Evolutionary conservation across 30 jellyfish, hydroid and myxozoan species (phyloP).

Genomic region (Sanderia malayensis): DNA sequence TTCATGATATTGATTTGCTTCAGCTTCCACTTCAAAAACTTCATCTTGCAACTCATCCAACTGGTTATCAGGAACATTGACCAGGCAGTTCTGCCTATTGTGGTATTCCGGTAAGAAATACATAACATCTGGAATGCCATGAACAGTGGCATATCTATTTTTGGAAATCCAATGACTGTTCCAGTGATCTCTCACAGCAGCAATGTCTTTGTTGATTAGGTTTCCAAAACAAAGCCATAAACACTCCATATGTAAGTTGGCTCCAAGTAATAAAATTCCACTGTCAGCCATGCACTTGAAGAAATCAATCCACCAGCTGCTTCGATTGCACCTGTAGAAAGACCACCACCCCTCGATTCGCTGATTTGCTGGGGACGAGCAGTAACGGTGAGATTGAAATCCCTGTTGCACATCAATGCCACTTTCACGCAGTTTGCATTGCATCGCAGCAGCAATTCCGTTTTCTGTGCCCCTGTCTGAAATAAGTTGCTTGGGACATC

Average conservation of each 20-base stretch:
- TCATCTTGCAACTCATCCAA: slow-evolving; percentile 4
- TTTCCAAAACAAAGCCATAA: slow-evolving; percentile 23
- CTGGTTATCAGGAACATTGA: slow-evolving; percentile 9
- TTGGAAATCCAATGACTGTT: slow-evolving; percentile 12
- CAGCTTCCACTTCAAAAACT: slow-evolving; percentile 4
- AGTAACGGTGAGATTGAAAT: no score
- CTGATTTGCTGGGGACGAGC: slow-evolving; percentile 41
- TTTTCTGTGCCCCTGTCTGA: slow-evolving; percentile 10
- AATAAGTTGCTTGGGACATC: neutral
- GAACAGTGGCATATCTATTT: slow-evolving; percentile 7
- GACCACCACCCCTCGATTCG: slow-evolving; percentile 52
- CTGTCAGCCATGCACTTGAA: slow-evolving; percentile 3
- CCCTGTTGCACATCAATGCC: no score
- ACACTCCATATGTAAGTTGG: slow-evolving; percentile 14
- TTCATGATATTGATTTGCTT: slow-evolving; percentile 3
- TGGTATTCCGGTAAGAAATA: slow-evolving; percentile 26
- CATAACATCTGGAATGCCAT: slow-evolving; percentile 31
- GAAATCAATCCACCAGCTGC: slow-evolving; percentile 35
- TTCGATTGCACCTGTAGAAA: slow-evolving; percentile 5
- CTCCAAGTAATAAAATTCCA: slow-evolving; percentile 26
- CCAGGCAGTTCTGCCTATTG: neutral
- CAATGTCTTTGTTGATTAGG: slow-evolving; percentile 12
- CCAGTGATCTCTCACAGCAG: slow-evolving; percentile 32
- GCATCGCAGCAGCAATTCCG: slow-evolving; percentile 3
- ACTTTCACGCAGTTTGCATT: neutral